Conservation (phyloP, 2,797 vertebrate genomes). For the Sitta carolinensis region DNA sequence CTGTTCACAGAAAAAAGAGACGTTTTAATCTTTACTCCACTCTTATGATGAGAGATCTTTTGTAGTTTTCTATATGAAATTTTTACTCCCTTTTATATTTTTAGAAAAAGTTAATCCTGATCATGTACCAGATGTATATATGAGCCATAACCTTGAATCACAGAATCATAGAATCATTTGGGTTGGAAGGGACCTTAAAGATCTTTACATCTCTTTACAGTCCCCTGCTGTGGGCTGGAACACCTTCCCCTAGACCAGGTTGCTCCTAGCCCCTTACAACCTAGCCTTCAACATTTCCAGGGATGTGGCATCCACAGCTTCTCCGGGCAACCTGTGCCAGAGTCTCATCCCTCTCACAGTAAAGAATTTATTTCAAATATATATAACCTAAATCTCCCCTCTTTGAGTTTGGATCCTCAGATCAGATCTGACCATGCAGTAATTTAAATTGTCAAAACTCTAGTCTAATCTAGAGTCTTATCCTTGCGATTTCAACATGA, state of each 20-base stretch:
- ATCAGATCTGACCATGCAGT: background rate
- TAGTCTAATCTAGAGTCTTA: background rate
- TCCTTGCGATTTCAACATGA: background rate
- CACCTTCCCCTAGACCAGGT: background rate
- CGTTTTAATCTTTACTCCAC: background rate
- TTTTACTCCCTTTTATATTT: background rate
- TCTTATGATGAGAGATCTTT: background rate
- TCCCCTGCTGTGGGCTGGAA: background rate
- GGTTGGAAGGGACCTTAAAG: background rate
- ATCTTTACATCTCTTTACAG: background rate
- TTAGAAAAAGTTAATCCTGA: background rate
- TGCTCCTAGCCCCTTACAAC: background rate
- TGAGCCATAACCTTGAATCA: background rate
- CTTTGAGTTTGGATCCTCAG: background rate
- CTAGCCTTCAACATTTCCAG: background rate
- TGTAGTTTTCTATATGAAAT: background rate
- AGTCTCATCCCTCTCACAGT: background rate
- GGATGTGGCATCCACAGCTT: background rate
- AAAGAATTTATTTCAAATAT: background rate
- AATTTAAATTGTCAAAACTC: background rate
- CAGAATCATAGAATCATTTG: background rate
- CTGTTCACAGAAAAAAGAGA: background rate
- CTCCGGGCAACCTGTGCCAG: background rate
- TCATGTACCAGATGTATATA: background rate
- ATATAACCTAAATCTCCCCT: background rate